Conservation (phyloP, 37 sponge, comb jelly and placozoan genomes). For the Beroe forskalii region DNA sequence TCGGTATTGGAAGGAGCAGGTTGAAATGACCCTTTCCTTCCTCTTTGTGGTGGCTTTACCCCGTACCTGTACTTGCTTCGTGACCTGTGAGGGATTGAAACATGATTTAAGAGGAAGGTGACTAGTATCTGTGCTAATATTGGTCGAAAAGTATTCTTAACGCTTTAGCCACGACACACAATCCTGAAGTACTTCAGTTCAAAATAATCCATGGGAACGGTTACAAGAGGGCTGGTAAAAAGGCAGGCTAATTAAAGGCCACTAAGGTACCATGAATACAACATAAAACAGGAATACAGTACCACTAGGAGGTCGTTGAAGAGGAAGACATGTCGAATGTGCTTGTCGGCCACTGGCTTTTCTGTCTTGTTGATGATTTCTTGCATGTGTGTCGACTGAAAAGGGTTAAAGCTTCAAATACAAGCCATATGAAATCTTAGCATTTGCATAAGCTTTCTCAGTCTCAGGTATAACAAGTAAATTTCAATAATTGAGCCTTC, state of each 20-base stretch:
- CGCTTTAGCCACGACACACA: too few relatives aligned
- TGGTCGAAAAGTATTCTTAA: too few relatives aligned
- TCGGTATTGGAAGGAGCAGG: conserved; percentile 25
- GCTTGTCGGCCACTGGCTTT: not conserved
- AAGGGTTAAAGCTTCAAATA: not conserved
- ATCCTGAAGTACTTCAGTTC: too few relatives aligned
- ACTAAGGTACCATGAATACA: not conserved
- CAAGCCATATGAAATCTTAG: too few relatives aligned
- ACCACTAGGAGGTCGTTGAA: conserved; percentile 39
- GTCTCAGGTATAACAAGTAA: too few relatives aligned
- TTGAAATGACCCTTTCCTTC: not conserved
- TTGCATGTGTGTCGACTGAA: conserved; percentile 32
- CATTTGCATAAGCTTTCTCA: too few relatives aligned
- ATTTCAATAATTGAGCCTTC: not conserved
- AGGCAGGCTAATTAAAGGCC: not conserved
- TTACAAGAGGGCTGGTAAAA: too few relatives aligned
- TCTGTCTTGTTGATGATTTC: conserved; percentile 6
- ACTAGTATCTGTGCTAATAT: too few relatives aligned
- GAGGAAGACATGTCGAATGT: conserved; percentile 23
- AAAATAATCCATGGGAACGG: too few relatives aligned
- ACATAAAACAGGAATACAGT: not conserved
- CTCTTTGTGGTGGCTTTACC: conserved; percentile 27
- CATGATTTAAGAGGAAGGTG: too few relatives aligned
- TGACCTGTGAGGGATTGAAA: not conserved
- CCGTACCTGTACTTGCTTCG: not conserved